Base-by-base conservation (phyloP, 2,888 invertebrate species). In the Blera fallax region DNA sequence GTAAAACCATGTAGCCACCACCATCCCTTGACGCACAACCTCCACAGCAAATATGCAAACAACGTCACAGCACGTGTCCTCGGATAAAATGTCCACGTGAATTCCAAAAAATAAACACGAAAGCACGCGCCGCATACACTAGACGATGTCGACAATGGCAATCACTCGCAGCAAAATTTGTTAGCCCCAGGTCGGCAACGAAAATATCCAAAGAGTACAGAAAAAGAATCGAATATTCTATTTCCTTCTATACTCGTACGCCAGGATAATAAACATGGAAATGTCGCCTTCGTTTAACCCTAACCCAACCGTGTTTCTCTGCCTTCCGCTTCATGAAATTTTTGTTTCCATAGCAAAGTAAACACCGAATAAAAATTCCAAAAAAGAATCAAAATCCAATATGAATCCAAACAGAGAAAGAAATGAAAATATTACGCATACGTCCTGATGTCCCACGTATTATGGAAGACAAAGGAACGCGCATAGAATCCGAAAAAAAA, bases 401-500 rank as follows among this genome's bases (percentile, higher is more conserved):
- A 21, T 21, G 40, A 37, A 48, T 40, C 40, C 14, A 29, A 29
- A 27, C 14, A 54, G 7, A 16, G 16, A 11, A 27, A 16, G 6
- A 56, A 62, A 43, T 24, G 40, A 48, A 67, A 67, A 77, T 60
- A 58, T 69, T 60, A 77, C 77, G 67, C 77, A 69, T 77, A 77
- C 77, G 69, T 32, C 77, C 69, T 48, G 29, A 40, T 77, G 77
- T 60, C 77, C 58, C 77, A 50, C 18, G 50, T 37, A 37, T 37
- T n/a, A 40, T n/a, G 14, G 0, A 37, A 0, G 14, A 14, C 40
- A 14, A 14, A 14, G 24, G 27, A 48, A 50, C n/a, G 58, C 18
- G 32, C 2, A 37, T 37, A 34, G 56, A 16, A 58, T 37, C 32
- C 32, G n/a, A 50, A 10, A 48, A 32, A 8, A 48, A 6, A 24